Conservation (phyloP, 2,113 vertebrate species). For the Menidia beryllina region DNA sequence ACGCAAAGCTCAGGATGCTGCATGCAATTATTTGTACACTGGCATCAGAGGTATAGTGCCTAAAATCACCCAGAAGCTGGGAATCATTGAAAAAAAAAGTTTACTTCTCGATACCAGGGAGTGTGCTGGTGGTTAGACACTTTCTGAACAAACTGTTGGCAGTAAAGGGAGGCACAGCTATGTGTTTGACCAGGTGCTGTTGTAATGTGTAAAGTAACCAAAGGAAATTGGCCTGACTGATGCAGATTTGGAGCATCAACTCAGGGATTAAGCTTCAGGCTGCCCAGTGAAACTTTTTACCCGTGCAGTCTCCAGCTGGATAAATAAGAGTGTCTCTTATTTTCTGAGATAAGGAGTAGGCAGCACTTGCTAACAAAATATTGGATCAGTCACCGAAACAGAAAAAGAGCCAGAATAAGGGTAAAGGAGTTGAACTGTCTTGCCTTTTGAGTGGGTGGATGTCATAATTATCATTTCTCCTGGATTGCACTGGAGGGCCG, state of each 20-base stretch:
- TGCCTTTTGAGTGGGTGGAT: slow-evolving; percentile 68
- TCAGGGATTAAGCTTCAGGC: slow-evolving; percentile 6
- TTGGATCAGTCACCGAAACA: slow-evolving; percentile 48
- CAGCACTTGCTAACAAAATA: slow-evolving; percentile 43
- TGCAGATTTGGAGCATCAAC: slow-evolving; percentile 11
- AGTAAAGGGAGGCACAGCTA: not conserved
- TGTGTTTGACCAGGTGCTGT: slow-evolving; percentile 26
- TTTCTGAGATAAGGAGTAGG: slow-evolving; percentile 25
- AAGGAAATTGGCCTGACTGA: slow-evolving; percentile 30
- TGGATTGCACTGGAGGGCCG: slow-evolving; percentile 53
- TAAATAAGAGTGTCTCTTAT: slow-evolving; percentile 22
- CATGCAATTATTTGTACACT: not conserved
- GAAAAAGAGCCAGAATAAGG: slow-evolving; percentile 36
- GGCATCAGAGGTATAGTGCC: not conserved
- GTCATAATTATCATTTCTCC: slow-evolving; percentile 72
- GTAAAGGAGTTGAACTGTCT: slow-evolving; percentile 64
- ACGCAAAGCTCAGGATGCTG: not conserved
- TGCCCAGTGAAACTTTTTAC: slow-evolving; percentile 22
- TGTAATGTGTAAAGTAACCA: slow-evolving; percentile 19
- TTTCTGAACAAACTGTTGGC: slow-evolving; percentile 4
- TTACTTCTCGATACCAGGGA: slow-evolving; percentile 9
- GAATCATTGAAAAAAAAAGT: not conserved
- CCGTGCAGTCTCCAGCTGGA: slow-evolving; percentile 2
- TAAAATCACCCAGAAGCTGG: not conserved
- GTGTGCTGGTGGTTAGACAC: not conserved